These are phyloP conservation scores for Acrobasis suavella DNA, from an alignment of 2,888 invertebrate species.

Conservation along the genomic window DNA sequence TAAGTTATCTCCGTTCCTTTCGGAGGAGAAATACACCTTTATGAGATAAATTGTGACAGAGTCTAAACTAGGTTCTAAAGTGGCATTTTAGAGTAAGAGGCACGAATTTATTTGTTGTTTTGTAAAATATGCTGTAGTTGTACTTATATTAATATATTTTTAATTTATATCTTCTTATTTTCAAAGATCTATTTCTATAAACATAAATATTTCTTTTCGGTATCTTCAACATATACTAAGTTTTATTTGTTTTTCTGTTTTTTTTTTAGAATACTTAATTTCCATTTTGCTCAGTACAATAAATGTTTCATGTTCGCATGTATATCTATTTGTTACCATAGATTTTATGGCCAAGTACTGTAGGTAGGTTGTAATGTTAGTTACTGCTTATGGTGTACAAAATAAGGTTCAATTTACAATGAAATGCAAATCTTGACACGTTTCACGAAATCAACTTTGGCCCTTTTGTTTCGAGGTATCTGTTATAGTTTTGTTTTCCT, in stretches of 20 bases:
- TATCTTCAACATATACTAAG: constrained; percentile 35
- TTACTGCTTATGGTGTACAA: constrained; percentile 69
- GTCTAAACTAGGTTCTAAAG: constrained; percentile 48
- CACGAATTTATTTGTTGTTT: constrained; percentile 82
- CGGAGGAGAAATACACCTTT: constrained; percentile 43
- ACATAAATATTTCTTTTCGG: constrained; percentile 52
- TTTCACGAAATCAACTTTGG: constrained; percentile 45
- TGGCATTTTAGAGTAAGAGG: constrained; percentile 76
- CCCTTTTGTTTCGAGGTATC: constrained; percentile 54
- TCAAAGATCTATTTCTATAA: constrained; percentile 37
- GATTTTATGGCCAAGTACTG: constrained; percentile 76
- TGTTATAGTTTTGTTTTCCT: constrained; percentile 46
- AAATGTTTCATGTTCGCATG: constrained; percentile 53
- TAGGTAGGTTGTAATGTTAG: constrained; percentile 68
- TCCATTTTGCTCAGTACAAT: constrained; percentile 70
- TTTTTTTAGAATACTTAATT: constrained; percentile 30
- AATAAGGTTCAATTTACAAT: constrained; percentile 55
- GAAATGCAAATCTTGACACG: constrained; percentile 38
- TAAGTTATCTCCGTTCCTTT: constrained; percentile 36
- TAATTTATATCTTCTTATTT: constrained; percentile 55
- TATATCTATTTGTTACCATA: constrained; percentile 78
- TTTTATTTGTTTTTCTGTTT: constrained; percentile 39
- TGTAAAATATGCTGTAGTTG: constrained; percentile 69
- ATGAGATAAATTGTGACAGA: constrained; percentile 31
- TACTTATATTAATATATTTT: constrained; percentile 71